A percentile compares a stretch with the other conserved stretches of the same genome.
Evolutionary conservation across 2,113 vertebrate genomes (phyloP).

Genomic region (cattle (Bos taurus)): DNA sequence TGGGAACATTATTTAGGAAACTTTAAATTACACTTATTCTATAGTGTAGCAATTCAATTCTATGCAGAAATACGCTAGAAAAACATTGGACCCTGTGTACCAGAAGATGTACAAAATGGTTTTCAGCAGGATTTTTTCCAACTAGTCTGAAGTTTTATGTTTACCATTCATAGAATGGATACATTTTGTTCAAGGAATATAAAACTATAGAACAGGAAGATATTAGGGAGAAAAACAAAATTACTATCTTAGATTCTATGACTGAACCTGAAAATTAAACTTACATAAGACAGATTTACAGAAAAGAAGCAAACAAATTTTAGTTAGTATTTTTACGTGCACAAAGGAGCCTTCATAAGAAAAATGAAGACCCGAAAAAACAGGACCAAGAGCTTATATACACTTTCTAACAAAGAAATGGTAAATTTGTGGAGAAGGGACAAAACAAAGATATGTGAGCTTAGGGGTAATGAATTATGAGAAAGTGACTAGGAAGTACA

Average conservation of each 20-base stretch:
- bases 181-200: not conserved
- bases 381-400: not conserved
- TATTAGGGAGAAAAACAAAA: not conserved
- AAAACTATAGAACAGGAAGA: not conserved
- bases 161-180: not conserved
- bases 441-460: not conserved
- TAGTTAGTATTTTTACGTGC: not conserved
- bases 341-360: not conserved
- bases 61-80: not conserved
- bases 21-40: not conserved
- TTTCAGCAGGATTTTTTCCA: not conserved
- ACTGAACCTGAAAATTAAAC: not conserved
- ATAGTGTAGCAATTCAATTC: not conserved
- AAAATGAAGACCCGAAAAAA: not conserved
- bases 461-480: not conserved
- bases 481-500: not conserved
- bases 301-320: not conserved
- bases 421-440: not conserved
- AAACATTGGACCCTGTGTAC: not conserved
- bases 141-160: not conserved
- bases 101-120: not conserved
- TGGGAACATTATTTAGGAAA: not conserved
- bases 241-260: not conserved
- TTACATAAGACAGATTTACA: not conserved
- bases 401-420: not conserved